Conservation (phyloP, 2,113 vertebrate species). For the Pseudonaja textilis region DNA sequence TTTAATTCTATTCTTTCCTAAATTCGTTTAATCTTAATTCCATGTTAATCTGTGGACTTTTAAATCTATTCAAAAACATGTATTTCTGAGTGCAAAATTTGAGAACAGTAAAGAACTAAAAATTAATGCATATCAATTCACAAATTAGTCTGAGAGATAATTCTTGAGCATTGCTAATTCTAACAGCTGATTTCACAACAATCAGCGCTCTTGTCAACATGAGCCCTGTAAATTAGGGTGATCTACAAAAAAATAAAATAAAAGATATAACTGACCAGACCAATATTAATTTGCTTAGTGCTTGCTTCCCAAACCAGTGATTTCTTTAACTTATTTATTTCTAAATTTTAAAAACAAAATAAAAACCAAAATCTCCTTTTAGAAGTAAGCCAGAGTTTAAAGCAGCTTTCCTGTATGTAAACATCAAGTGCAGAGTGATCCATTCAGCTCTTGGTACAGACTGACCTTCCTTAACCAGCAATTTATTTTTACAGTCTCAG, state of each 20-base stretch:
- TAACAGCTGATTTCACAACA: background rate
- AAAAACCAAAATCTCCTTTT: background rate
- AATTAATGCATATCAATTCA: background rate
- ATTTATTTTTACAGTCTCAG: background rate
- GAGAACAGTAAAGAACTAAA: background rate
- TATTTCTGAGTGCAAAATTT: background rate
- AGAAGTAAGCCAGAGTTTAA: background rate
- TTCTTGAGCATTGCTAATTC: background rate
- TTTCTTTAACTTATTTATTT: background rate
- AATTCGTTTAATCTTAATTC: background rate
- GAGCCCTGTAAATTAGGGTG: background rate
- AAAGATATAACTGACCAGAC: background rate
- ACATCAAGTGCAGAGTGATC: background rate
- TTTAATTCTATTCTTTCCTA: background rate
- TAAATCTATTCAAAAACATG: background rate
- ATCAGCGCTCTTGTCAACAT: background rate
- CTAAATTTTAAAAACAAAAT: background rate
- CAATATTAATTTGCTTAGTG: background rate
- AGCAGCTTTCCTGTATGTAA: background rate
- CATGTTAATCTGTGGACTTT: background rate
- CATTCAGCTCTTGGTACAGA: background rate
- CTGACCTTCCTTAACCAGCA: background rate
- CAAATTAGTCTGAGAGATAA: background rate
- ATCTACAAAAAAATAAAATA: background rate
- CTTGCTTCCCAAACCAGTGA: background rate